phyloP scores from a whole-genome alignment of 1,140 invertebrate species.

The Heterodera carotae region DNA sequence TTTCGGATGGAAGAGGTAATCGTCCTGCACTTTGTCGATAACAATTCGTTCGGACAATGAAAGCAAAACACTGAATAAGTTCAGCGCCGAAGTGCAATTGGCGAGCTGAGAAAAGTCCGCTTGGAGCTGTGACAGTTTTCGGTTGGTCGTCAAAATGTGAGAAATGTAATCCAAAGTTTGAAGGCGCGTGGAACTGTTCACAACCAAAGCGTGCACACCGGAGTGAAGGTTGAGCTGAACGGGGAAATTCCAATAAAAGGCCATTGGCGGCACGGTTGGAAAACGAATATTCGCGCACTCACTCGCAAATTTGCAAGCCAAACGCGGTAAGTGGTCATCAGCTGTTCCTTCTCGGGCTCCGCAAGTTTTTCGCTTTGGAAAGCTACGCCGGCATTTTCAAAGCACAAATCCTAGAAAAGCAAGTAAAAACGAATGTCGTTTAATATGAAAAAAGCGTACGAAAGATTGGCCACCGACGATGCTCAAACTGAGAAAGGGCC shows the following conservation, averaged over 20 bases:
- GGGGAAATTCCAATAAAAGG: slow-evolving; percentile 24
- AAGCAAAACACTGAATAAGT: slow-evolving; percentile 85
- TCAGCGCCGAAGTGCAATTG: slow-evolving; percentile 90
- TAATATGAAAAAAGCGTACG: slow-evolving; percentile 50
- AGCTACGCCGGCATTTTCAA: slow-evolving; percentile 22
- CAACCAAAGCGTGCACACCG: slow-evolving; percentile 80
- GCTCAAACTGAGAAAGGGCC: slow-evolving; percentile 83
- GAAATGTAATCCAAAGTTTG: slow-evolving; percentile 78
- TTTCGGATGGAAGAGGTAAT: slow-evolving; percentile 83
- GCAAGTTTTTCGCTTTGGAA: slow-evolving; percentile 25
- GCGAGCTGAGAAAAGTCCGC: slow-evolving; percentile 80
- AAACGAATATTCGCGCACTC: slow-evolving; percentile 15
- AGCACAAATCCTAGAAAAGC: slow-evolving; percentile 31
- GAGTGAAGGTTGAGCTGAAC: slow-evolving; percentile 74
- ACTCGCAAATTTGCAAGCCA: slow-evolving; percentile 11
- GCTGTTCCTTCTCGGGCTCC: slow-evolving; percentile 22
- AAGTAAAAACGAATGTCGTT: not conserved
- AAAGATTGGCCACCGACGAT: slow-evolving; percentile 74
- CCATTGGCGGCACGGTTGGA: too few species aligned
- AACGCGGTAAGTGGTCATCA: slow-evolving; percentile 38
- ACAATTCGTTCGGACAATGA: slow-evolving; percentile 78
- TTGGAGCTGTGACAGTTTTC: slow-evolving; percentile 81
- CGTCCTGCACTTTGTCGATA: slow-evolving; percentile 75
- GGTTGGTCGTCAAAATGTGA: slow-evolving; percentile 77
- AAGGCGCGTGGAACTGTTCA: slow-evolving; percentile 78